Base-by-base conservation (phyloP, 1,140 invertebrate genomes). In the Zaprionus camerounensis region DNA sequence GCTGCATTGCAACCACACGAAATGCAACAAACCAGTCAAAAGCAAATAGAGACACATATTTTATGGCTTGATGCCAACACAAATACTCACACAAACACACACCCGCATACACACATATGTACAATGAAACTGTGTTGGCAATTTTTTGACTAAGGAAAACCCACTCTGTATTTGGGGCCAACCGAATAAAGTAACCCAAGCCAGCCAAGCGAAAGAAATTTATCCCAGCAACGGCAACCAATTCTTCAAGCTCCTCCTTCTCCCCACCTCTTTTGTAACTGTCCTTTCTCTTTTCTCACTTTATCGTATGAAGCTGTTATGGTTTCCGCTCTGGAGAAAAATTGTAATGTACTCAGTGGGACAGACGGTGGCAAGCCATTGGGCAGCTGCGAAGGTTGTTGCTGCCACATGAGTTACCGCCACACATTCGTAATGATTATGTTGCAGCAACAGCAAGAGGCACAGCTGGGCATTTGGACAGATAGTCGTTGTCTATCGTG, bases 391-490 rank as follows among this genome's bases (percentile, higher is more conserved):
- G 17, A 22, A 41, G 26, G 57, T 34, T 53, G 57, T 34, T 53
- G 53, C 56, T 51, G 38, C 67, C 62, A 67, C 53, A 68, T 86
- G 68, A 85, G 63, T 86, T 68, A 86, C 51, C 59, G 77, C 46
- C 71, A 56, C 55, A 86, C 76, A 85, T 85, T 86, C 64, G 71
- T 85, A 86, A 86, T 71, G 78, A 85, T 86, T 81, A 76, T 61
- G 80, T 85, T 85, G 71, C 82, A 69, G 74, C 58, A 12, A 6
- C 17, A 9, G 41, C 36, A 44, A 46, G 46, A 51, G 46, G 46
- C 46, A 24, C 46, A 51, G 46, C 20, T 51, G 20, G 46, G 11
- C 46, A 24, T 49, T 59, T 72, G 74, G 49, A 31, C 36, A 49
- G 69, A 72, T 75, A 73, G 76, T 22, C 55, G 24, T 26, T 44